phyloP scores from a whole-genome alignment of 1,140 invertebrate genomes.

The Drosophila virilis region DNA sequence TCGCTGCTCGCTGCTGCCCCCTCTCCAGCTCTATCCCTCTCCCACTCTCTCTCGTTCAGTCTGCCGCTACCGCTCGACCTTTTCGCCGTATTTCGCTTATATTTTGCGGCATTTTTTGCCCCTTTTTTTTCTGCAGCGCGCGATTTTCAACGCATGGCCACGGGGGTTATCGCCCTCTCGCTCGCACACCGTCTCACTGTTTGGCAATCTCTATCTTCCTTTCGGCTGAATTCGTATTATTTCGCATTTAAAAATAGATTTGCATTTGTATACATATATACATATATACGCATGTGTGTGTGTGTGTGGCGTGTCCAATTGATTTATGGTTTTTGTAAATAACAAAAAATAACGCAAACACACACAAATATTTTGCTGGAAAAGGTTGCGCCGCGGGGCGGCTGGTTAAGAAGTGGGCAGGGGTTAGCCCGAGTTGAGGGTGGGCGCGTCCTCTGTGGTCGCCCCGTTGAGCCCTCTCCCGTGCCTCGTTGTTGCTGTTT shows the following conservation, averaged over 20 bases:
- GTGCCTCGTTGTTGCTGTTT: conserved; percentile 53
- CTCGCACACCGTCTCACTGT: conserved; percentile 1
- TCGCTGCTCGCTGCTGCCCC: conserved; percentile 1
- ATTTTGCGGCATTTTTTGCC: conserved; percentile 45
- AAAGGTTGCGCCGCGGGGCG: conserved; percentile 68
- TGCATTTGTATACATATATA: conserved; percentile 58
- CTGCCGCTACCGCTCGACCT: conserved; percentile 6
- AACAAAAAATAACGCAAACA: conserved; percentile 52
- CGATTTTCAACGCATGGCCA: conserved; percentile 74
- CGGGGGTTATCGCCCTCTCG: conserved; percentile 51
- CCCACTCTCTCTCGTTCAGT: background rate
- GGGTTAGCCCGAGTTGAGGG: conserved; percentile 10
- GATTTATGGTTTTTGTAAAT: conserved; percentile 84
- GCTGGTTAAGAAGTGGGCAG: background rate
- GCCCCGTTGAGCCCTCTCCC: conserved; percentile 37
- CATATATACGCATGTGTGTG: conserved; percentile 39
- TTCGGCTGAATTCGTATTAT: conserved; percentile 70
- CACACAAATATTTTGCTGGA: conserved; percentile 42
- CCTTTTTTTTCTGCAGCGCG: conserved; percentile 51
- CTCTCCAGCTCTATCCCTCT: background rate
- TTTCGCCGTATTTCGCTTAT: conserved; percentile 21
- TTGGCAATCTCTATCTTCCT: conserved; percentile 35
- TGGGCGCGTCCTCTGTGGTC: conserved; percentile 33
- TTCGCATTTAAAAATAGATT: conserved; percentile 84
- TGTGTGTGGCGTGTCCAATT: conserved; percentile 79